phyloP scores from a whole-genome alignment of 2,113 vertebrate species.

The Tychaedon coryphoeus region DNA sequence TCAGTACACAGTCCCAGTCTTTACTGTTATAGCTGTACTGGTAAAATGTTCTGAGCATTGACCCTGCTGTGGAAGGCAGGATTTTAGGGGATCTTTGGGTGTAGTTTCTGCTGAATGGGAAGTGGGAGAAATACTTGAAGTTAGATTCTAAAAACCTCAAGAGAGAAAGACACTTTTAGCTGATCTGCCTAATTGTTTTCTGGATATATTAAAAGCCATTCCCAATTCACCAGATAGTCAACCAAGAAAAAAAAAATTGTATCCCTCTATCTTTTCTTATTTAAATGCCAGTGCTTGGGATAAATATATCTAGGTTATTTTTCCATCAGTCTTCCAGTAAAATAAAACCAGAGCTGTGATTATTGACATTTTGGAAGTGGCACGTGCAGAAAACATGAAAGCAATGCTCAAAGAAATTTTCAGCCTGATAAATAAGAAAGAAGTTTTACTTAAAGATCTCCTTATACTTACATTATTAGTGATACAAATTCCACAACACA shows the following conservation, averaged over 20 bases:
- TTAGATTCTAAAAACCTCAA: not conserved
- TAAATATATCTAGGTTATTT: not conserved
- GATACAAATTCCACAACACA: not conserved
- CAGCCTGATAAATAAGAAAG: not conserved
- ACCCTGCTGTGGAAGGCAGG: fast-evolving
- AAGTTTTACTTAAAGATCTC: not conserved
- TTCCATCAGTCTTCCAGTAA: not conserved
- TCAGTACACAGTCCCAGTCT: not conserved
- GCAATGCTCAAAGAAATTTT: not conserved
- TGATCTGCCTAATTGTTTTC: not conserved
- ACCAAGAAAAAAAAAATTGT: not conserved
- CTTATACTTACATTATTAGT: not conserved
- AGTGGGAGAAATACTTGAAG: not conserved
- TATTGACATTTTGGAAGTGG: not conserved
- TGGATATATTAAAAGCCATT: not conserved
- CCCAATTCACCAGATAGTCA: not conserved
- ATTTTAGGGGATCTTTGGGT: not conserved
- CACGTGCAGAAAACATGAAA: not conserved
- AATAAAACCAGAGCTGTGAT: not conserved
- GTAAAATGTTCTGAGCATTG: not conserved
- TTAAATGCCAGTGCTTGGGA: not conserved
- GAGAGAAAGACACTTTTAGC: not conserved
- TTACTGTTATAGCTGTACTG: not conserved
- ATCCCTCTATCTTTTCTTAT: not conserved
- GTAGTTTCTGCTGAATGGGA: not conserved